Base-by-base conservation (phyloP, 2,888 invertebrate species). In the Chaitophorus viminalis region DNA sequence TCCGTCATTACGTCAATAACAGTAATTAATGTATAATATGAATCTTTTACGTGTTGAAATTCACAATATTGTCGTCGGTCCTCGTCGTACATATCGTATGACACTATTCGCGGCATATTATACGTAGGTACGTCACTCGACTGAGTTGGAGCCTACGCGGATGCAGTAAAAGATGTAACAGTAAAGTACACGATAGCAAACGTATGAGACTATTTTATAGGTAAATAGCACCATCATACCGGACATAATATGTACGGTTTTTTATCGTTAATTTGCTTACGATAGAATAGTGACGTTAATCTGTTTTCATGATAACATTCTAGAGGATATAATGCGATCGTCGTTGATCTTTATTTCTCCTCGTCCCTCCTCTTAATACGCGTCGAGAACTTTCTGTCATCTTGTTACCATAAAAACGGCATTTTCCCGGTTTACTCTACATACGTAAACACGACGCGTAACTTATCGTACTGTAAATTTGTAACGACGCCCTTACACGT, bases 251-350 rank as follows among this genome's bases (percentile, higher is more conserved):
- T n/a, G n/a, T n/a, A n/a, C n/a, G n/a, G n/a, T n/a, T n/a, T n/a
- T 31, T 82, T 82, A 72, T 82, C 82, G 31, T 82, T 25, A n/a
- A 25, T 70, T 31, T 68, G 70, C 31, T 70, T 31, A 31, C 29
- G 14, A n/a, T 68, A 68, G 21, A 25, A 21, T 8, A 46, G 31
- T 46, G 46, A 82, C 70, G 52, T 39, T 39, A 46, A 68, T 81
- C 81, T 21, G 39, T 31, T 31, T 46, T 68, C 39, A 68, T 70
- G 31, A 70, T 70, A 70, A 70, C 17, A 70, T 70, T 46, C 1
- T 46, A 14, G 14, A 14, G 14, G 46, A 46, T 14, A 46, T 14
- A 46, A 68, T n/a, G 39, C n/a, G 29, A 65, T 65, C n/a, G 36
- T 65, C 54, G 29, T 9, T n/a, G 60, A 39, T 65, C n/a, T 18